Evolutionary conservation across 1,140 invertebrate genomes (phyloP), one percentile per base, ranked within the genome.

Genomic region (Proales similis): DNA sequence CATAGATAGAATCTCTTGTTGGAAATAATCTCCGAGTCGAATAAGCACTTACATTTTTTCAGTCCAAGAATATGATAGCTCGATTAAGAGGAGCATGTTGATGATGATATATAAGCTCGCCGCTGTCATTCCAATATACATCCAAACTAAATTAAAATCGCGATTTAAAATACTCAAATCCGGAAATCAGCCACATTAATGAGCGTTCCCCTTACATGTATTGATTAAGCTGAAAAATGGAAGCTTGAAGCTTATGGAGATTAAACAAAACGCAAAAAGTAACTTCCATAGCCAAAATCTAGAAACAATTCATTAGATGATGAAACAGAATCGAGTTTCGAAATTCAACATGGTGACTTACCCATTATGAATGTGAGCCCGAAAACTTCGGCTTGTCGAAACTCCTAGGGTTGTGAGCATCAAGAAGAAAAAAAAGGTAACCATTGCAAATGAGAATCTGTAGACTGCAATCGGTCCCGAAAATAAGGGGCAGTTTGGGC

Each of bases 321-420:
- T 45, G 11, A 45, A 45, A 45, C 6, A 19, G n/a, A n/a, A n/a
- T n/a, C n/a, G n/a, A n/a, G n/a, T n/a, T n/a, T n/a, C n/a, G n/a
- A n/a, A n/a, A n/a, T n/a, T n/a, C n/a, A n/a, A n/a, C n/a, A n/a
- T n/a, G n/a, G n/a, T n/a, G 27, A 38, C 39, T 68, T 70, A 98
- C 67, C 94, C 94, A 82, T 98, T 98, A 78, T 99, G 95, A 70
- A 98, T 89, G 26, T 86, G 85, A 49, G 88, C 83, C 70, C 95
- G 78, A 36, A 85, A 84, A 82, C 98, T 94, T 66, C 85, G 94
- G 48, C 84, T 84, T 75, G 84, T 88, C 0, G 24, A 47, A 4
- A 53, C 65, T 6, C 33, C 33, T 7, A 64, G 47, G 42, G 30
- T 64, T 3, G 22, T 11, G 22, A 61, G 12, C 17, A 32, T 48